A percentile compares a stretch with the other conserved stretches of the same genome.
Conservation (phyloP, 2,888 invertebrate species). For the Cybosia mesomella region DNA sequence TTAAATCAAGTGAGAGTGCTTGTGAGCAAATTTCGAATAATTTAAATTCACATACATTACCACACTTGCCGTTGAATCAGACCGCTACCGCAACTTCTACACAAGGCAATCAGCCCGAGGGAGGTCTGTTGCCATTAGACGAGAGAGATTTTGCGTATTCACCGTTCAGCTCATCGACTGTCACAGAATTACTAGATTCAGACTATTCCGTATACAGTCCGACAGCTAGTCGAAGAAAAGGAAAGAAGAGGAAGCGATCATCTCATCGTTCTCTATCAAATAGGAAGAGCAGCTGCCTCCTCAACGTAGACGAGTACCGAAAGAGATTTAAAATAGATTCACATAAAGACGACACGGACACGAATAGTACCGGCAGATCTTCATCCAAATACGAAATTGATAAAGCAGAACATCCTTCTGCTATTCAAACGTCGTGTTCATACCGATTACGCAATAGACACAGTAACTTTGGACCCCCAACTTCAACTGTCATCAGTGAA, state of each 20-base stretch:
- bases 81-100: slow-evolving; percentile 63
- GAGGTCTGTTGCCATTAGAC: slow-evolving; percentile 82
- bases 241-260: slow-evolving; percentile 82
- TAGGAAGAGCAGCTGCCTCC: slow-evolving; percentile 72
- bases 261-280: slow-evolving; percentile 76
- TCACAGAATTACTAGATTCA: slow-evolving; percentile 81
- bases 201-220: slow-evolving; percentile 85
- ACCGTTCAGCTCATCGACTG: slow-evolving; percentile 83
- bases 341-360: slow-evolving; percentile 69
- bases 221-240: slow-evolving; percentile 76
- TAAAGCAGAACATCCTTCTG: slow-evolving; percentile 62
- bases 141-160: slow-evolving; percentile 84
- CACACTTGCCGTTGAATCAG: slow-evolving; percentile 61
- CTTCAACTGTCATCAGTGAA: slow-evolving; percentile 75
- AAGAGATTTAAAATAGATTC: slow-evolving; percentile 86
- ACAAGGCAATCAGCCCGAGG: slow-evolving; percentile 70
- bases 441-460: slow-evolving; percentile 46
- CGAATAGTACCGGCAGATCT: slow-evolving; percentile 59
- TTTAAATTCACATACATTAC: slow-evolving; percentile 61
- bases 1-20: slow-evolving; percentile 78
- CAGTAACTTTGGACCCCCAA: slow-evolving; percentile 69
- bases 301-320: slow-evolving; percentile 74
- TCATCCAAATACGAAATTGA: slow-evolving; percentile 69
- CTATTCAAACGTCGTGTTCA: slow-evolving; percentile 65
- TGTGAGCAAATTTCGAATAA: slow-evolving; percentile 70